Conservation (phyloP, 1,140 invertebrate species). For the Gonatopus flavifemur region DNA sequence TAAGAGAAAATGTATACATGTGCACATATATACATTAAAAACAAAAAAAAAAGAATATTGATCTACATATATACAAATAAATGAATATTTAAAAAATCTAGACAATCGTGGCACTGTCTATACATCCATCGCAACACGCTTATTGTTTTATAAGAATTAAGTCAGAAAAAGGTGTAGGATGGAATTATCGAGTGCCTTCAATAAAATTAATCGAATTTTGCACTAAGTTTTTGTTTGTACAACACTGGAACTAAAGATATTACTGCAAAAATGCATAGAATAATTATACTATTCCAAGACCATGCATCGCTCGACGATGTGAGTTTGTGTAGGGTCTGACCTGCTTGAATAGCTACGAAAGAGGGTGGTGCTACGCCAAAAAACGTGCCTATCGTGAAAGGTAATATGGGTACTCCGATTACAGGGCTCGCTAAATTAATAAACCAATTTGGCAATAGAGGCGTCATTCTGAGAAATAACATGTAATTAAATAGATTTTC, state of each 20-base stretch:
- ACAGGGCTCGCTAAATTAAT: constrained; percentile 97
- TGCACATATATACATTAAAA: too few species aligned
- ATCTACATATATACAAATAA: too few species aligned
- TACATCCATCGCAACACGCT: too few species aligned
- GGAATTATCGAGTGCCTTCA: too few species aligned
- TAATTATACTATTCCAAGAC: constrained; percentile 82
- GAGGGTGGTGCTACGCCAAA: constrained; percentile 96
- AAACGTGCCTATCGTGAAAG: constrained; percentile 93
- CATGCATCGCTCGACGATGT: constrained; percentile 88
- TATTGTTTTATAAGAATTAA: too few species aligned
- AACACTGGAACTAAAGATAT: constrained; percentile 89
- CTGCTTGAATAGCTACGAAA: constrained; percentile 96
- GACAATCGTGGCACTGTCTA: too few species aligned
- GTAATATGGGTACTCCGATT: constrained; percentile 88
- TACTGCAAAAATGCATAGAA: constrained; percentile 76
- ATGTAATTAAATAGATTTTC: constrained; percentile 95
- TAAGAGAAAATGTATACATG: too few species aligned
- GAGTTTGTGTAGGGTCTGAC: constrained; percentile 91
- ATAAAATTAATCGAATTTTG: constrained; percentile 84
- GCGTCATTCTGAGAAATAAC: constrained; percentile 95
- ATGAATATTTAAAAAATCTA: too few species aligned
- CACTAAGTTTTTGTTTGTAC: constrained; percentile 79
- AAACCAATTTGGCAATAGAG: constrained; percentile 99
- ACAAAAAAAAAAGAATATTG: too few species aligned
- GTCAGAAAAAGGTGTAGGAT: too few species aligned